These are phyloP conservation scores for Schmidtea mediterranea DNA, from an alignment of 1,140 invertebrate genomes.

Conservation along the genomic window DNA sequence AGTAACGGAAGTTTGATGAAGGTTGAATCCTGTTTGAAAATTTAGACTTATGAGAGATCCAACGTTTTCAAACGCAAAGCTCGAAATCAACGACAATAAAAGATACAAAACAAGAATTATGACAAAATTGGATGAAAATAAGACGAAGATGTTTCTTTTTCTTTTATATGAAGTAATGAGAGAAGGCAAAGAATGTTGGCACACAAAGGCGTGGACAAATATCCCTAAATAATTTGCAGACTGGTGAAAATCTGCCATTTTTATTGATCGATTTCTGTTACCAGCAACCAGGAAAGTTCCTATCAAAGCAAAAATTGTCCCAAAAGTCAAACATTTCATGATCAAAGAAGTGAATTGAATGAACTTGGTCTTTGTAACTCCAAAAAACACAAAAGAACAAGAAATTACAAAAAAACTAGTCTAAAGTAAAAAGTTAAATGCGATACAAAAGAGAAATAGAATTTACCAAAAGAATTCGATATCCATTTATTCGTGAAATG, in stretches of 20 bases:
- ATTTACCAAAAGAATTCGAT: not conserved
- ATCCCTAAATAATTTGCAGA: constrained; percentile 55
- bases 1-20: too few relatives aligned
- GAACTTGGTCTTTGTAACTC: constrained; percentile 1
- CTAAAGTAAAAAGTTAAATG: too few relatives aligned
- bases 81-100: constrained; percentile 46
- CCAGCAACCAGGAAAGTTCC: too few relatives aligned
- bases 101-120: constrained; percentile 59
- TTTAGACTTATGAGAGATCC: constrained; percentile 78
- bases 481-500: not conserved
- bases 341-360: not conserved
- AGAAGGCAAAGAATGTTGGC: constrained; percentile 79
- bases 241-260: too few relatives aligned
- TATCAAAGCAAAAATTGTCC: not conserved
- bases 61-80: constrained; percentile 52
- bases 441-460: too few relatives aligned
- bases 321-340: not conserved
- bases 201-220: constrained; percentile 98
- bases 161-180: constrained; percentile 56
- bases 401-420: too few relatives aligned
- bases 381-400: not conserved
- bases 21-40: constrained; percentile 32
- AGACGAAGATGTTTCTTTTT: constrained; percentile 43
- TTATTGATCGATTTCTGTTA: too few relatives aligned
- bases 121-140: constrained; percentile 48